Evolutionary conservation across 2,797 vertebrate genomes (phyloP).

Genomic region (Caiman crocodilus): DNA sequence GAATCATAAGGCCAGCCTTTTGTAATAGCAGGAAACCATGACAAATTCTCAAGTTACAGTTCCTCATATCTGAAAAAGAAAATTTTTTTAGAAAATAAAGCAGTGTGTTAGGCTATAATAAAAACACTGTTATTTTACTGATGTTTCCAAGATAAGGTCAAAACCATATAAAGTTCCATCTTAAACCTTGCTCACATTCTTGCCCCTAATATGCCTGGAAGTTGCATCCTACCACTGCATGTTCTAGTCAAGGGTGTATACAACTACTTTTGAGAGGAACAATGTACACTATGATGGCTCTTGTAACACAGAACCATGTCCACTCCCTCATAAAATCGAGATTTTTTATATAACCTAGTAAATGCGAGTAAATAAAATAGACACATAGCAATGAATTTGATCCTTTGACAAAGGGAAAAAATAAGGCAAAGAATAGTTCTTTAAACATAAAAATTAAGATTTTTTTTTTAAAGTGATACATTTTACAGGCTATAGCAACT

Average conservation of each 20-base stretch:
- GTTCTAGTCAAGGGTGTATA: background rate
- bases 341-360: background rate
- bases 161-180: too few species aligned
- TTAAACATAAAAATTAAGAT: background rate
- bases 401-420: background rate
- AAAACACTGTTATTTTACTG: too few species aligned
- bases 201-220: background rate
- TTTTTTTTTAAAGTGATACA: constrained; percentile 19
- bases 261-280: background rate
- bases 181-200: background rate
- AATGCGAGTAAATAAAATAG: background rate
- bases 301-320: background rate
- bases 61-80: too few species aligned
- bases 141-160: too few species aligned
- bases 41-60: too few species aligned
- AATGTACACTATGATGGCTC: background rate
- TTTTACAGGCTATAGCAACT: constrained; percentile 42
- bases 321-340: background rate
- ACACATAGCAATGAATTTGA: background rate
- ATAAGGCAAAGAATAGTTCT: rapidly evolving
- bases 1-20: too few species aligned
- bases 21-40: too few species aligned
- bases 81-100: too few species aligned
- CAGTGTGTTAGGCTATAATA: too few species aligned
- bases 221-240: background rate